A percentile compares a stretch with the other conserved stretches of the same genome.
Conservation (phyloP, 2,797 vertebrate species). For the Crocodylus rhombifer region DNA sequence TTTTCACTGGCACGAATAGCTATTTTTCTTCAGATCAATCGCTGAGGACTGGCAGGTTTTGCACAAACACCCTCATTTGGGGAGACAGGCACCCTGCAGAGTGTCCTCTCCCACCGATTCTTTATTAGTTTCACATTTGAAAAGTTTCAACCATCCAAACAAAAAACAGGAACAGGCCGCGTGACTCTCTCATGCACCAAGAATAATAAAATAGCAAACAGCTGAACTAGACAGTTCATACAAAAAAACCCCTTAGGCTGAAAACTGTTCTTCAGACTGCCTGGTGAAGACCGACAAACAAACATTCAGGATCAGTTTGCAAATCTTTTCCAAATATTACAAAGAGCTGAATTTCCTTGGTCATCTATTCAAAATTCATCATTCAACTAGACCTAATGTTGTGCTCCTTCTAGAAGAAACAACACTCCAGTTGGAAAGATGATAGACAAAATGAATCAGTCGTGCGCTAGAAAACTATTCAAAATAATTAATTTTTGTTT, state of each 20-base stretch:
- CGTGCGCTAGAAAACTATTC: neutral
- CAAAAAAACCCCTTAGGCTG: neutral
- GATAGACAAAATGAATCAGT: neutral
- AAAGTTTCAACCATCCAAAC: conserved; percentile 9
- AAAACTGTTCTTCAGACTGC: conserved; percentile 18
- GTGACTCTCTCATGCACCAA: neutral
- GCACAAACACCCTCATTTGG: conserved; percentile 27
- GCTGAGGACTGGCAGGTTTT: neutral
- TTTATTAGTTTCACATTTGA: conserved; percentile 18
- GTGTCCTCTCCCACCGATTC: neutral
- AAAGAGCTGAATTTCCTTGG: conserved; percentile 23
- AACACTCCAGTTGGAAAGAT: neutral
- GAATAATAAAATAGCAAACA: conserved; percentile 22
- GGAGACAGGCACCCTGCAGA: neutral
- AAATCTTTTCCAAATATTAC: neutral
- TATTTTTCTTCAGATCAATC: conserved; percentile 4
- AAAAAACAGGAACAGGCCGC: neutral
- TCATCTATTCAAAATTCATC: conserved; percentile 13
- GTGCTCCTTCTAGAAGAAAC: neutral
- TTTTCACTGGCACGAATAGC: neutral
- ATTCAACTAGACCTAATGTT: neutral
- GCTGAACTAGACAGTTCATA: neutral
- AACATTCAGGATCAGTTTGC: neutral
- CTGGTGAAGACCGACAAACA: conserved; percentile 14
- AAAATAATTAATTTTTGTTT: neutral